Percentiles rank a stretch among this genome's conserved stretches.
phyloP scores from a whole-genome alignment of 2,888 invertebrate genomes.

The Taenaris catops region DNA sequence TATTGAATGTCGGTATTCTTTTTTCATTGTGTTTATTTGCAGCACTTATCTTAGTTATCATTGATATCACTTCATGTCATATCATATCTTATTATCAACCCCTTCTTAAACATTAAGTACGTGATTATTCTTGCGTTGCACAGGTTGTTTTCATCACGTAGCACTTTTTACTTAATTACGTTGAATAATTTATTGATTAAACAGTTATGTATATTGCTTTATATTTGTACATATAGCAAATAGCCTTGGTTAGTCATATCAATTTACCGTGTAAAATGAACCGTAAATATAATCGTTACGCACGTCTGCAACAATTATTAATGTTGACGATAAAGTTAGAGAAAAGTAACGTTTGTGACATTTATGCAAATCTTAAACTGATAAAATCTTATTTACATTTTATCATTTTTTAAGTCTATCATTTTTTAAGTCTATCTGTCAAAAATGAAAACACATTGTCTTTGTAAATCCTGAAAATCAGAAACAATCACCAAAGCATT shows the following conservation, averaged over 20 bases:
- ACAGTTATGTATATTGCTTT: neutral
- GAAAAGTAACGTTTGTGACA: too few species aligned
- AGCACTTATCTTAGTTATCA: slow-evolving; percentile 32
- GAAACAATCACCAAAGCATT: too few species aligned
- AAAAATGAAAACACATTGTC: too few species aligned
- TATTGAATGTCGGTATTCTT: slow-evolving; percentile 11
- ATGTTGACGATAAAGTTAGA: too few species aligned
- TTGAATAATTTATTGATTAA: neutral
- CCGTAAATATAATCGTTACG: slow-evolving; percentile 9
- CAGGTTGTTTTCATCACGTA: slow-evolving; percentile 12
- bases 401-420: too few species aligned
- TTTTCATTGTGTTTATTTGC: slow-evolving; percentile 17
- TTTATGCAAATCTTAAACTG: too few species aligned
- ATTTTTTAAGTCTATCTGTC: too few species aligned
- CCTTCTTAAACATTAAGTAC: slow-evolving; percentile 30
- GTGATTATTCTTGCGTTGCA: slow-evolving; percentile 36
- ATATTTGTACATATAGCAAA: slow-evolving; percentile 6
- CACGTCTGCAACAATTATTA: too few species aligned
- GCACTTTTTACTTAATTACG: slow-evolving; percentile 4
- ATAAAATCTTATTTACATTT: too few species aligned
- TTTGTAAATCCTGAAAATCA: too few species aligned
- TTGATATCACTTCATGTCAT: slow-evolving; percentile 36
- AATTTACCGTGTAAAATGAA: slow-evolving; percentile 14
- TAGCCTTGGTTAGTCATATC: slow-evolving; percentile 17
- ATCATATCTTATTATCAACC: slow-evolving; percentile 41